These are phyloP conservation scores for Silurus meridionalis DNA, from an alignment of 2,113 vertebrate species.

Conservation along the genomic window DNA sequence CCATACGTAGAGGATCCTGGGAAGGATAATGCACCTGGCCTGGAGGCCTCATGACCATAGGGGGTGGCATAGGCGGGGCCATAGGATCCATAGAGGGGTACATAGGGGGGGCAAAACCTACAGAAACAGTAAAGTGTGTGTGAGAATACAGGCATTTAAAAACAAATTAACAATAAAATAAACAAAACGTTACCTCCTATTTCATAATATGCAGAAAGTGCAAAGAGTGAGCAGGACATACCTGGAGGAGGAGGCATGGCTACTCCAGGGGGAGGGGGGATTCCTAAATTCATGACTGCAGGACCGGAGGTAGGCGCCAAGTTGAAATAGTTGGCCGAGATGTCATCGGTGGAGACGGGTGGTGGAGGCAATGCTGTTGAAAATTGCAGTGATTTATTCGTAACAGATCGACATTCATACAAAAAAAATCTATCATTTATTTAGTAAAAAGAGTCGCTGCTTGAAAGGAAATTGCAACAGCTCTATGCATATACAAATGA, in stretches of 20 bases:
- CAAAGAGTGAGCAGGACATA: constrained; percentile 49
- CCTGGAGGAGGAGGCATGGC: constrained; percentile 81
- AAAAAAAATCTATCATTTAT: too few species aligned
- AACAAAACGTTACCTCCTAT: background rate
- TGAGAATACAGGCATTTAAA: too few species aligned
- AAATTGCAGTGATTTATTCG: constrained; percentile 13
- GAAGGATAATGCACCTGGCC: constrained; percentile 87
- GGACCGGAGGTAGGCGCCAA: constrained; percentile 79
- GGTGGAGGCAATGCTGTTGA: constrained; percentile 79
- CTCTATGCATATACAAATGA: background rate
- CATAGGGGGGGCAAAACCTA: constrained; percentile 81
- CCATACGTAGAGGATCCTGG: constrained; percentile 88
- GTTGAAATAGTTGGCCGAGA: constrained; percentile 87
- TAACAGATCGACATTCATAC: background rate
- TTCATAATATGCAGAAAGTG: background rate
- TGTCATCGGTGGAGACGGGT: constrained; percentile 80
- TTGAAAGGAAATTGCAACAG: too few species aligned
- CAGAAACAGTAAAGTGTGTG: background rate
- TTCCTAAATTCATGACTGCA: constrained; percentile 80
- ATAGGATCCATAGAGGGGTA: constrained; percentile 78
- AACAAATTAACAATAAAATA: background rate
- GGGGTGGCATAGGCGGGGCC: constrained; percentile 74
- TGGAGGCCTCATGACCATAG: constrained; percentile 83
- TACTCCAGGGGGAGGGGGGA: constrained; percentile 82
- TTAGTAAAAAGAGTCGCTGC: too few species aligned